Evolutionary conservation across 2,888 invertebrate genomes (phyloP), one percentile per base, ranked within the genome.

Genomic region (Hanleya hanleyi): DNA sequence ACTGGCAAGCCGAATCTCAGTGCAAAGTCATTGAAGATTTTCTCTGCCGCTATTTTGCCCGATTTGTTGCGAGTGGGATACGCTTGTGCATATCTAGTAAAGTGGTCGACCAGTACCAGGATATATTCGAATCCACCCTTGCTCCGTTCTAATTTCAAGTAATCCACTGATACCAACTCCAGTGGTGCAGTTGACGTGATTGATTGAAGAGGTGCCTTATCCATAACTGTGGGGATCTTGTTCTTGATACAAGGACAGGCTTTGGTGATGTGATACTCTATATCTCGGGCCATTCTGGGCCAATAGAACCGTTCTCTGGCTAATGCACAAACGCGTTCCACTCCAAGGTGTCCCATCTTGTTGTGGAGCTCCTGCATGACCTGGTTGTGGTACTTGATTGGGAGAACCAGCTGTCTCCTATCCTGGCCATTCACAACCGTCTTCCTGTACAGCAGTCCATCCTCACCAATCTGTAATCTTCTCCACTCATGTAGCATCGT

Each of bases 121-220:
- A 70, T 74, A n/a, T 74, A 50, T 37, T 74, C 67, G 22, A 47
- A 67, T 32, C 74, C 74, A n/a, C 65, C 67, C 15, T 62, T 49
- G 32, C 33, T 33, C 33, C 22, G 22, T 32, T 62, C 62, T 7
- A 62, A 12, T 15, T 32, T 32, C 15, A 62, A 33, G 32, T 7
- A 62, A 33, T 62, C 62, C 6, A 62, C 22, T 35, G 62, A 62
- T 22, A 62, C 62, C 7, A 62, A 5, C 22, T 62, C 7, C 9
- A 62, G 32, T 7, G 62, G 62, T 32, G 32, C 62, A 7, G 62
- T 62, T 5, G 36, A 12, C 62, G 7, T 32, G 26, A 62, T 9
- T 32, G 7, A 9, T 15, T 33, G 33, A 6, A 62, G 22, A 12
- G 26, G 62, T 7, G 32, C 62, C 7, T 33, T 12, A 6, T 32